A percentile compares a stretch with the other conserved stretches of the same genome.
Evolutionary conservation across 2,113 vertebrate genomes (phyloP).

Genomic region (Raphicerus campestris): DNA sequence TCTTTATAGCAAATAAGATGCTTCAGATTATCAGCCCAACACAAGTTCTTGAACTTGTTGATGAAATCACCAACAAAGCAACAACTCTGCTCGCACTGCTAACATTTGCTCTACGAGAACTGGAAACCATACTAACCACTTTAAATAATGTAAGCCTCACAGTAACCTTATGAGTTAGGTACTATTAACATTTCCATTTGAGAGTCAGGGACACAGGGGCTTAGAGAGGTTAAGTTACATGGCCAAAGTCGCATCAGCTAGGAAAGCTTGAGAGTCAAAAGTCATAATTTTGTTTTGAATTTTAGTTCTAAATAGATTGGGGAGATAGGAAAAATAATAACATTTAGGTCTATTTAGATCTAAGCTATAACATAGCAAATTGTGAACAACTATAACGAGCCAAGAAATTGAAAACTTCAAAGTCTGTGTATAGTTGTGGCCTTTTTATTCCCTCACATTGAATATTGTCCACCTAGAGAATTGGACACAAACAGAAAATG

Average conservation of each 20-base stretch:
- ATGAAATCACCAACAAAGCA: background rate
- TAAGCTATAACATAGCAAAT: background rate
- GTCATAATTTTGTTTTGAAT: background rate
- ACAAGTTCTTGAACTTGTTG: background rate
- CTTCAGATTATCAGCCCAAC: background rate
- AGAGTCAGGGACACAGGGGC: background rate
- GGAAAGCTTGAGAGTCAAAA: background rate
- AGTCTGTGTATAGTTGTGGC: background rate
- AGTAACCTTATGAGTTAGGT: background rate
- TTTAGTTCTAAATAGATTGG: background rate
- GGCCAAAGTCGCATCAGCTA: background rate
- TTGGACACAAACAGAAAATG: background rate
- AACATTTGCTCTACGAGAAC: background rate
- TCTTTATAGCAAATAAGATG: background rate
- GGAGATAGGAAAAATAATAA: background rate
- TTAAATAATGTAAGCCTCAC: background rate
- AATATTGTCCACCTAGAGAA: background rate
- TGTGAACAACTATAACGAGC: background rate
- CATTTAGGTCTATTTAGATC: background rate
- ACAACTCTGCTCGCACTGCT: background rate
- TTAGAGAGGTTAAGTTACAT: background rate
- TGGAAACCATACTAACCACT: background rate
- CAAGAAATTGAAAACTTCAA: background rate
- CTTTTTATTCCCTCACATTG: background rate
- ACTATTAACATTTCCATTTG: background rate